Percentiles rank a stretch among this genome's conserved stretches.
Evolutionary conservation across 2,113 vertebrate genomes (phyloP).

Genomic region (Chloroceryle aenea): DNA sequence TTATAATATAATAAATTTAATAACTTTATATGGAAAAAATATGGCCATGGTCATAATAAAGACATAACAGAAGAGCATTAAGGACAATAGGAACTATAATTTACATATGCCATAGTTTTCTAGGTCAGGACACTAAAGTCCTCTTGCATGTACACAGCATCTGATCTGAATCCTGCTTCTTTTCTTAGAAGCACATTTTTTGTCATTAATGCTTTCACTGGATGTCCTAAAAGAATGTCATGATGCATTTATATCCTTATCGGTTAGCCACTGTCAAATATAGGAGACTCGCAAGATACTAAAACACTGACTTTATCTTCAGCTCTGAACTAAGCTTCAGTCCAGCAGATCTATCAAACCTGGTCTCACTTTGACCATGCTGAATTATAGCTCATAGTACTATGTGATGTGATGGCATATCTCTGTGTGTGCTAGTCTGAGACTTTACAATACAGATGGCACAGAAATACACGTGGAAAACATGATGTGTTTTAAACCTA

Average conservation of each 20-base stretch:
- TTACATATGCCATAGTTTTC: background rate
- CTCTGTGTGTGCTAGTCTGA: background rate
- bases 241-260: background rate
- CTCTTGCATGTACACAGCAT: background rate
- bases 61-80: background rate
- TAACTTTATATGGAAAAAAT: background rate
- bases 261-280: conserved; percentile 25
- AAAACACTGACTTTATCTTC: conserved; percentile 26
- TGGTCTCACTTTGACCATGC: background rate
- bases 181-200: background rate
- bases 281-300: conserved; percentile 2
- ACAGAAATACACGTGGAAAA: background rate
- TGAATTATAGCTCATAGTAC: background rate
- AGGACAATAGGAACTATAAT: background rate
- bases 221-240: background rate
- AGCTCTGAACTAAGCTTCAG: conserved; percentile 14
- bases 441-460: background rate
- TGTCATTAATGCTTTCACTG: background rate
- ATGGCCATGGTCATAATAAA: background rate
- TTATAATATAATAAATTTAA: background rate
- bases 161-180: background rate
- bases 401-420: background rate
- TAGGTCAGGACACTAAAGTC: background rate
- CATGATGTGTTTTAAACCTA: background rate
- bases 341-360: background rate